Percentiles rank a stretch among this genome's conserved stretches.
Conservation (phyloP, 2,888 invertebrate species). For the Xylota segnis region DNA sequence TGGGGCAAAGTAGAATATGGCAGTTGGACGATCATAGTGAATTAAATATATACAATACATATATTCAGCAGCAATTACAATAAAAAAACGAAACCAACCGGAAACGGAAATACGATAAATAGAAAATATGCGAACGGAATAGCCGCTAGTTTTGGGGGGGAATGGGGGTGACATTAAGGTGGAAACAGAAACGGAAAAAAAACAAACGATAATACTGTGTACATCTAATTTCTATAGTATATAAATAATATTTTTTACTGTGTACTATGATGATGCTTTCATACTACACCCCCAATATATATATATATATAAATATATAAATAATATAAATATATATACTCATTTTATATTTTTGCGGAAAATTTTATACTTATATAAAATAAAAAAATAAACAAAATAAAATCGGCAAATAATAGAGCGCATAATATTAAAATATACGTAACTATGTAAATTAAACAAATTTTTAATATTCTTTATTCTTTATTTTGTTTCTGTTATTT, state of each 20-base stretch:
- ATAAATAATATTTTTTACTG: constrained; percentile 77
- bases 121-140: constrained; percentile 39
- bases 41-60: constrained; percentile 49
- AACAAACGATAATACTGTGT: constrained; percentile 71
- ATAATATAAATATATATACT: constrained; percentile 79
- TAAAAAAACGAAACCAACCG: constrained; percentile 68
- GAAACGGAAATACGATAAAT: constrained; percentile 47
- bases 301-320: constrained; percentile 66
- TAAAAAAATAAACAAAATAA: constrained; percentile 43
- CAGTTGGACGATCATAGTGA: constrained; percentile 75
- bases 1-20: constrained; percentile 21
- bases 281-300: constrained; percentile 70
- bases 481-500: constrained; percentile 33
- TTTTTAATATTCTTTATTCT: no score
- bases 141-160: background rate
- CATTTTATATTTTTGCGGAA: constrained; percentile 83
- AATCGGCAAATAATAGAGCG: constrained; percentile 69
- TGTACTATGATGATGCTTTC: constrained; percentile 77
- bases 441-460: constrained; percentile 73
- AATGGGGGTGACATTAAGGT: constrained; percentile 39
- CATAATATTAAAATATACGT: constrained; percentile 68
- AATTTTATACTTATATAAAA: constrained; percentile 79
- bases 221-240: constrained; percentile 77
- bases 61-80: constrained; percentile 64
- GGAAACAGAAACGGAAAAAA: constrained; percentile 69